Evolutionary conservation across 2,797 vertebrate genomes (phyloP), one percentile per base, ranked within the genome.

Genomic region (Avahi laniger): DNA sequence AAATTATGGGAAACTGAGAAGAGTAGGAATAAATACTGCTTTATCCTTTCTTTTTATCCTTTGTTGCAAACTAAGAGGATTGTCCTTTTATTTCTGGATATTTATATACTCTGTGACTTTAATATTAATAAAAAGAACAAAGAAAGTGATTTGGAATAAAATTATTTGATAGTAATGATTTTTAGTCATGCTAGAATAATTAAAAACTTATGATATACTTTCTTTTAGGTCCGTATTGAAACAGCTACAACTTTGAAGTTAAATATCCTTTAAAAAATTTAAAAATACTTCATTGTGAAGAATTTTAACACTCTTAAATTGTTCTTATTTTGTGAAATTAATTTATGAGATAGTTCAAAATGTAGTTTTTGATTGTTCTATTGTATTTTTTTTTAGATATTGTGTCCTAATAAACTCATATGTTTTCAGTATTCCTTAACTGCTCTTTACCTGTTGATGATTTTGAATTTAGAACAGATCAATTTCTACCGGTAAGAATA

Each of bases 401-500:
- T 93, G 94, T 84, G n/a, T 93, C n/a, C 41, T 88, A 59, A 35
- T 96, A 81, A 61, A 65, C 22, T 93, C 15, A 79, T 46, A 9
- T 52, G 43, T 50, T 92, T 94, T 95, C 70, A 85, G 5, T 97
- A 94, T 98, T 98, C 98, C 98, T 99, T 99, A 99, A 99, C 98
- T 78, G 5, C 4, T 61, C 1, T 96, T 98, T 98, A 99, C 99
- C 99, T 89, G 99, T 99, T 73, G 99, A 99, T 98, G 99, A 99
- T 98, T 99, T 99, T 87, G 99, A 99, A 97, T 99, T 99, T 98
- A 99, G 99, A 97, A 99, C 99, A 28, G 99, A 99, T 85, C 99
- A 99, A 30, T 99, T 99, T 97, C 98, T 99, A 85, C 99, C 99
- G 61, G 99, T 99, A 98, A 99, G 99, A 97, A 52, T 73, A 82